Evolutionary conservation across 2,888 invertebrate species (phyloP).

Genomic region (Synanthedon formicaeformis): DNA sequence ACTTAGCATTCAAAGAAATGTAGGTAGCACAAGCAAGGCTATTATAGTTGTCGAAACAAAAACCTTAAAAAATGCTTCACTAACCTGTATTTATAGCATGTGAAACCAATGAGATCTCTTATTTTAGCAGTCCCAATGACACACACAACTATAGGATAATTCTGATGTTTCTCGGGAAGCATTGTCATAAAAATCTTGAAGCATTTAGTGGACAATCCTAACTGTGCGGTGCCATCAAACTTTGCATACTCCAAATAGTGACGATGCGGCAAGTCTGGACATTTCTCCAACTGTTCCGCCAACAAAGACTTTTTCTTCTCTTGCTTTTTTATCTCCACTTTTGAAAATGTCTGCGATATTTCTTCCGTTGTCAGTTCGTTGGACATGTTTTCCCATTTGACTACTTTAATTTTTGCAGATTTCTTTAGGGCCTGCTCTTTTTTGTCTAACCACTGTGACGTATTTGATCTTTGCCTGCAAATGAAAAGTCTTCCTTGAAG

Average conservation of each 20-base stretch:
- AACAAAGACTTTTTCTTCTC: conserved; percentile 73
- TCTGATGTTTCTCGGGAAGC: conserved; percentile 82
- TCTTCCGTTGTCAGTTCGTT: conserved; percentile 67
- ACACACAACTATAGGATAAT: conserved; percentile 85
- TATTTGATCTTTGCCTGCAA: conserved; percentile 83
- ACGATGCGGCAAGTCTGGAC: conserved; percentile 82
- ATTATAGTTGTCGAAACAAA: no score
- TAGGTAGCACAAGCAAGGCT: no score
- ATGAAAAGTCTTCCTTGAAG: conserved; percentile 23
- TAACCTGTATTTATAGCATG: conserved; percentile 85
- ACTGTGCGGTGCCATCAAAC: conserved; percentile 90
- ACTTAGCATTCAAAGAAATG: no score
- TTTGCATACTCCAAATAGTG: conserved; percentile 91
- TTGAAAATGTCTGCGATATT: conserved; percentile 70
- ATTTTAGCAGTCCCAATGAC: conserved; percentile 89
- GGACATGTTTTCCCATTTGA: conserved; percentile 76
- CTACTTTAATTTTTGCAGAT: conserved; percentile 80
- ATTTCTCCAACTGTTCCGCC: conserved; percentile 80
- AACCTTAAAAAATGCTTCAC: not conserved
- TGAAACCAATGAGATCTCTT: conserved; percentile 90
- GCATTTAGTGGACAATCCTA: conserved; percentile 82
- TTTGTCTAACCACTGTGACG: conserved; percentile 89
- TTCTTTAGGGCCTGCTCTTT: conserved; percentile 87
- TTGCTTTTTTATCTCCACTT: conserved; percentile 38
- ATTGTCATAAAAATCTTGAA: conserved; percentile 93